Evolutionary conservation across 2,797 vertebrate genomes (phyloP).

Genomic region (Myotis vivesi): DNA sequence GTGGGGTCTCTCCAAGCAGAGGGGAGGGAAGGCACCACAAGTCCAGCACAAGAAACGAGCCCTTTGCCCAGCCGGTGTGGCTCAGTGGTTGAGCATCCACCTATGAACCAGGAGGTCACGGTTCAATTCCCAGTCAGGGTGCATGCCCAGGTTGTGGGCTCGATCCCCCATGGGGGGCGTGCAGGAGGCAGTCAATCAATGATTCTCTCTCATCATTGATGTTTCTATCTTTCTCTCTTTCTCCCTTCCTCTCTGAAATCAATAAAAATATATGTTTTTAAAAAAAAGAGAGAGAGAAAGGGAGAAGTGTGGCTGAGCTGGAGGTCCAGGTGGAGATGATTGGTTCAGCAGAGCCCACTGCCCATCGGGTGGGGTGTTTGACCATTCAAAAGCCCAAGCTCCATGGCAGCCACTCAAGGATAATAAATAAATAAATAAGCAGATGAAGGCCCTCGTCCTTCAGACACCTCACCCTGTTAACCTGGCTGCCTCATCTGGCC

Average conservation of each 20-base stretch:
- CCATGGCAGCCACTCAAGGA: not conserved
- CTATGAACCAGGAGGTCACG: too few species aligned
- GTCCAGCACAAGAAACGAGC: not conserved
- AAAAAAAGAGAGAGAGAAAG: too few species aligned
- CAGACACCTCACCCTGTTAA: slow-evolving; percentile 18
- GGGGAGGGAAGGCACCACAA: not conserved
- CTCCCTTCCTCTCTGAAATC: too few species aligned
- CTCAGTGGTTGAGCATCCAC: too few species aligned
- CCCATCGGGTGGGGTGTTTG: not conserved
- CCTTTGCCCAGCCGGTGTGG: not conserved
- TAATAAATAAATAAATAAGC: not conserved
- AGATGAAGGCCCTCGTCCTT: not conserved
- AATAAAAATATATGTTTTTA: too few species aligned
- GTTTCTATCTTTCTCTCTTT: too few species aligned
- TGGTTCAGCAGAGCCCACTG: not conserved
- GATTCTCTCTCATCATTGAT: too few species aligned
- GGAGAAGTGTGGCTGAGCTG: not conserved
- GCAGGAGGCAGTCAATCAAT: too few species aligned
- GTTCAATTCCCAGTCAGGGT: too few species aligned
- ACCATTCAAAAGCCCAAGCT: not conserved
- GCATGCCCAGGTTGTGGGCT: too few species aligned
- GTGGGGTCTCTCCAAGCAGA: not conserved
- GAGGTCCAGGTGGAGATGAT: not conserved
- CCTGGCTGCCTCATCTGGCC: slow-evolving; percentile 46
- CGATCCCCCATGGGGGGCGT: too few species aligned